Conservation (phyloP, 2,113 vertebrate species). For the Mustela nigripes region DNA sequence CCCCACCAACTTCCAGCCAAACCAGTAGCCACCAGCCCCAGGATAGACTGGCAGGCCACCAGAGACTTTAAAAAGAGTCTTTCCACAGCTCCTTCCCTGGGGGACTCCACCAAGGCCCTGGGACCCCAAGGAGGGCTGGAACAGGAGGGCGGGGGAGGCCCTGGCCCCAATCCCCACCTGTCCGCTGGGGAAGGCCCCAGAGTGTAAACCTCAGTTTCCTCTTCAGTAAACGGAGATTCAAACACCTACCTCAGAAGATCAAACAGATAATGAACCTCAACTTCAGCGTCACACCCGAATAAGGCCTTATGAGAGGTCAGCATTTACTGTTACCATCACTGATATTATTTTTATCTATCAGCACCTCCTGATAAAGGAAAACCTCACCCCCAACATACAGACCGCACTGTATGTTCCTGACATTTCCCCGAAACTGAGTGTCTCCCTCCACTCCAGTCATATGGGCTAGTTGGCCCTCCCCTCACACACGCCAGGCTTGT, state of each 20-base stretch:
- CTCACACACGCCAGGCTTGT: neutral
- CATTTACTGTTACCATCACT: neutral
- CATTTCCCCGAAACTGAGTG: neutral
- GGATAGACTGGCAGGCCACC: neutral
- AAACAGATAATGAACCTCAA: neutral
- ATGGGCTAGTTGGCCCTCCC: neutral
- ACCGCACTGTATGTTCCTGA: neutral
- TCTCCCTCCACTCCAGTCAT: neutral
- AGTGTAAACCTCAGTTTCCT: neutral
- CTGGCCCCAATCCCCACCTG: neutral
- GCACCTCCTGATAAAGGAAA: neutral
- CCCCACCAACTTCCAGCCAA: neutral
- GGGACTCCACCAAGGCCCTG: neutral
- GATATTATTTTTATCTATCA: neutral
- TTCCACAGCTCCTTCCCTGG: neutral
- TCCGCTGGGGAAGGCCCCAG: fast-evolving
- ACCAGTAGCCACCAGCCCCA: neutral
- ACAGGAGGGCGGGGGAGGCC: neutral
- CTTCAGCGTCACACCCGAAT: neutral
- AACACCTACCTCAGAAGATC: slow-evolving; percentile 22
- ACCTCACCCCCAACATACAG: neutral
- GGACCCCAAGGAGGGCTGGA: fast-evolving
- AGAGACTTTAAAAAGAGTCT: neutral
- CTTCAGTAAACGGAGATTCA: neutral
- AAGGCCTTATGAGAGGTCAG: neutral